These are phyloP conservation scores for Nibea albiflora DNA, from an alignment of 2,113 vertebrate species.

Conservation along the genomic window DNA sequence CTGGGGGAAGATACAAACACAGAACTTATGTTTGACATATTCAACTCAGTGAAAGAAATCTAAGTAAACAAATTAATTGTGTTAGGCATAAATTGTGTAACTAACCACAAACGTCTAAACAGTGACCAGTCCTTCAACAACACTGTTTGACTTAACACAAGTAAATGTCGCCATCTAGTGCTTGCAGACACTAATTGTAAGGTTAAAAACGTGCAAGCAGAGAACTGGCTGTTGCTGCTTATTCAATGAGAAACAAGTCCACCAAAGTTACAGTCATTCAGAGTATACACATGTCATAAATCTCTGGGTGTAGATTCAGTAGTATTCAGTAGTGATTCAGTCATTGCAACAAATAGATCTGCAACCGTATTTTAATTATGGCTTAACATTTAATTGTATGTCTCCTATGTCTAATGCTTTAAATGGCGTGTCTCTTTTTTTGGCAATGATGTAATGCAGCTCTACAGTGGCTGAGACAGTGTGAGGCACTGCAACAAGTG, in stretches of 20 bases:
- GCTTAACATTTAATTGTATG: neutral
- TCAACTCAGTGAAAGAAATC: neutral
- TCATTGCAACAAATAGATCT: neutral
- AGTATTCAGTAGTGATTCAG: neutral
- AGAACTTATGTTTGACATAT: neutral
- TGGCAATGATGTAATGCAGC: neutral
- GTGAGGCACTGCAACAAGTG: neutral
- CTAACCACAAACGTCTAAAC: conserved; percentile 14
- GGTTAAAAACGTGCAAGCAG: neutral
- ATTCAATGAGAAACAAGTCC: neutral
- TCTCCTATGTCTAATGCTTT: neutral
- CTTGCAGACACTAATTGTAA: neutral
- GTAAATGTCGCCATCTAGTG: conserved; percentile 83
- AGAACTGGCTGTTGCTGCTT: neutral
- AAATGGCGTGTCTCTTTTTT: neutral
- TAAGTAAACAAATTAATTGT: conserved; percentile 5
- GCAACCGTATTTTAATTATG: neutral
- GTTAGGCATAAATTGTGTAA: conserved; percentile 5
- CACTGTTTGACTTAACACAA: neutral
- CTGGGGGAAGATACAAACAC: conserved; percentile 27
- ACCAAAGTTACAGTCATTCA: neutral
- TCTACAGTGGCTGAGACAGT: neutral
- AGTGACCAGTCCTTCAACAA: conserved; percentile 5
- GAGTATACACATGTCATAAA: neutral
- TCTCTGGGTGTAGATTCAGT: neutral